Percentiles rank a stretch among this genome's conserved stretches.
These are phyloP conservation scores for Campoletis raptor DNA, from an alignment of 2,888 invertebrate genomes.

Conservation along the genomic window DNA sequence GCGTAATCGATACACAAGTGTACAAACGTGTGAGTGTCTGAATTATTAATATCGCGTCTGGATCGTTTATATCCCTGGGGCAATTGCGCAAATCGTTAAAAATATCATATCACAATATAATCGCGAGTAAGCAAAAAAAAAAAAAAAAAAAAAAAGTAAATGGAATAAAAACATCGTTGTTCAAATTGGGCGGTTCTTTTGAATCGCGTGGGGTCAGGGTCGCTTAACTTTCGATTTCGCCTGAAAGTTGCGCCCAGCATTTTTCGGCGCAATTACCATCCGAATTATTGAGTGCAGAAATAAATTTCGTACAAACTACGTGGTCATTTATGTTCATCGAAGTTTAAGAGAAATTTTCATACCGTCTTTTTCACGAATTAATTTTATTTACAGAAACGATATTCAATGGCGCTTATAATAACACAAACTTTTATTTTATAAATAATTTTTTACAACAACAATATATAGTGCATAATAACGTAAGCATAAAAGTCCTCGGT, in stretches of 20 bases:
- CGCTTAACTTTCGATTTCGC: constrained; percentile 60
- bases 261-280: constrained; percentile 37
- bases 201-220: constrained; percentile 56
- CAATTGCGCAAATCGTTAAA: constrained; percentile 30
- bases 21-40: background rate
- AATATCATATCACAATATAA: constrained; percentile 17
- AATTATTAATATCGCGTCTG: constrained; percentile 32
- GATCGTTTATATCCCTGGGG: background rate
- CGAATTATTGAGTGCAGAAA: constrained; percentile 46
- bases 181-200: constrained; percentile 55
- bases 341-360: constrained; percentile 17
- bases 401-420: background rate
- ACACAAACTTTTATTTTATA: background rate
- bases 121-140: constrained; percentile 1
- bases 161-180: constrained; percentile 36
- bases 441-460: background rate
- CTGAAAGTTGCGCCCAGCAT: constrained; percentile 23
- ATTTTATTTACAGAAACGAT: background rate
- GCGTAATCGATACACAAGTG: background rate
- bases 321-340: constrained; percentile 68
- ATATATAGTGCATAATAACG: background rate
- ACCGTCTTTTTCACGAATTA: background rate
- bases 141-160: constrained; percentile 25
- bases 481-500: constrained; percentile 31
- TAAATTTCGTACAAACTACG: constrained; percentile 2